Percentiles rank a stretch among this genome's conserved stretches.
Evolutionary conservation across 2,888 invertebrate genomes (phyloP).

Genomic region (Atherix ibis): DNA sequence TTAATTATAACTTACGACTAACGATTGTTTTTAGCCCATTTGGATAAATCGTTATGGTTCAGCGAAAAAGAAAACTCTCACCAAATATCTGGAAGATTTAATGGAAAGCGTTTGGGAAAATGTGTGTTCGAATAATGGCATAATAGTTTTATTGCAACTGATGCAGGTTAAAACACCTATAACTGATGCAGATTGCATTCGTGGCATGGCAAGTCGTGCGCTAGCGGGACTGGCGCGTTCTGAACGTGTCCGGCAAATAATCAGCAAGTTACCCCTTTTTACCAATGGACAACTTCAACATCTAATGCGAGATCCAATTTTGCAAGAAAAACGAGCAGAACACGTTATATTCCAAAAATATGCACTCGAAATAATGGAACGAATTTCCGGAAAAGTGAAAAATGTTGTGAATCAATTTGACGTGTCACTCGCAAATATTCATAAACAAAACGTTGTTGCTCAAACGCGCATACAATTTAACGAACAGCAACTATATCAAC

Average conservation of each 20-base stretch:
- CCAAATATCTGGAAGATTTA: slow-evolving; percentile 63
- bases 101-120: slow-evolving; percentile 90
- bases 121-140: slow-evolving; percentile 85
- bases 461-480: slow-evolving; percentile 93
- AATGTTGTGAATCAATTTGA: slow-evolving; percentile 60
- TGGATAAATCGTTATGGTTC: slow-evolving; percentile 36
- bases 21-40: slow-evolving; percentile 27
- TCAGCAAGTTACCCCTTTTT: slow-evolving; percentile 87
- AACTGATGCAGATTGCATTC: slow-evolving; percentile 89
- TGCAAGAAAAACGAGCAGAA: slow-evolving; percentile 90
- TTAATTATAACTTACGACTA: too few relatives aligned
- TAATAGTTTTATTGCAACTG: slow-evolving; percentile 81
- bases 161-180: slow-evolving; percentile 88
- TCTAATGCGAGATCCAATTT: slow-evolving; percentile 91
- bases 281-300: slow-evolving; percentile 84
- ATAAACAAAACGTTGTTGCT: slow-evolving; percentile 86
- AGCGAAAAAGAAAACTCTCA: slow-evolving; percentile 40
- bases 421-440: slow-evolving; percentile 76
- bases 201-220: slow-evolving; percentile 85
- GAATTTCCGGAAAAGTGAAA: slow-evolving; percentile 82
- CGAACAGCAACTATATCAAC: slow-evolving; percentile 77
- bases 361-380: slow-evolving; percentile 75
- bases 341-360: slow-evolving; percentile 93
- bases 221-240: slow-evolving; percentile 87
- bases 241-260: slow-evolving; percentile 84